Evolutionary conservation across 2,888 invertebrate species (phyloP).

Genomic region (Patella ulyssiponensis): DNA sequence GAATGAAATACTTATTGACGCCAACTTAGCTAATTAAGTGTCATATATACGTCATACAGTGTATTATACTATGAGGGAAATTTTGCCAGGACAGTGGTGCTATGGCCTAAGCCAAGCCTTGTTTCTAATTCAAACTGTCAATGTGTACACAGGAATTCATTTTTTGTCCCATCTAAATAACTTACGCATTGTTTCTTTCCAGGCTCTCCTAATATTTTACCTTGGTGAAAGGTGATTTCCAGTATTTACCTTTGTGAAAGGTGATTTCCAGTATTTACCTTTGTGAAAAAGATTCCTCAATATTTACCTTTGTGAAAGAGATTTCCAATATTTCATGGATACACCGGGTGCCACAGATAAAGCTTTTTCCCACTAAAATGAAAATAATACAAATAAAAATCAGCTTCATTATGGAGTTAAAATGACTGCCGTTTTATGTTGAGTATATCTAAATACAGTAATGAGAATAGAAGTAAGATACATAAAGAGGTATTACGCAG

Average conservation of each 20-base stretch:
- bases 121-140: no score
- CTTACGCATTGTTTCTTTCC: not conserved
- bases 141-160: no score
- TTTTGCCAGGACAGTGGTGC: no score
- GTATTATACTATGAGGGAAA: no score
- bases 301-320: conserved; percentile 65
- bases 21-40: no score
- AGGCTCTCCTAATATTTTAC: conserved; percentile 42
- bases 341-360: conserved; percentile 73
- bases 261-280: no score
- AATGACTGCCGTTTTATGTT: no score
- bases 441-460: not conserved
- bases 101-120: no score
- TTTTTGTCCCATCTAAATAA: not conserved
- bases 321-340: conserved; percentile 71
- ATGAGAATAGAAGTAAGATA: not conserved
- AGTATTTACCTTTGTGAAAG: conserved; percentile 71
- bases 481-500: no score
- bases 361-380: conserved; percentile 71
- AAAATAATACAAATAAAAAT: not conserved
- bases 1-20: no score
- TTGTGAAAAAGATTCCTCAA: not conserved
- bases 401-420: no score
- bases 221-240: conserved; percentile 69
- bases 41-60: no score